Percentiles rank a stretch among this genome's conserved stretches.
phyloP scores from a whole-genome alignment of 2,113 vertebrate genomes.

The Crotophaga sulcirostris region DNA sequence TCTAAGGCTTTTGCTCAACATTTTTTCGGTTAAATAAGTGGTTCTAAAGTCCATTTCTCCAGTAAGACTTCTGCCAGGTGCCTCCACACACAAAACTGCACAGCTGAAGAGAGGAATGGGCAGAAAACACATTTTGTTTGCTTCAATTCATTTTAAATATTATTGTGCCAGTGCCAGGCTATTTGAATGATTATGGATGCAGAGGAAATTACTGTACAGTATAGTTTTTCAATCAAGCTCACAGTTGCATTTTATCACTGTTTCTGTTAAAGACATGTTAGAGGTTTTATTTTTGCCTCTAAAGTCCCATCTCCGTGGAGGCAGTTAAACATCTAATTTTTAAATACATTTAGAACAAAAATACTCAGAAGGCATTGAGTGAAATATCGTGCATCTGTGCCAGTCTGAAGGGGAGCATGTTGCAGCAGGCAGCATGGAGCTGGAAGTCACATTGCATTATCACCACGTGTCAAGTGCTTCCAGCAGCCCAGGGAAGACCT shows the following conservation, averaged over 20 bases:
- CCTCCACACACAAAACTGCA: not conserved
- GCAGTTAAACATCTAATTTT: not conserved
- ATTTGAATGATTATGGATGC: not conserved
- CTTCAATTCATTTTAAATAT: not conserved
- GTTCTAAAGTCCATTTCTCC: not conserved
- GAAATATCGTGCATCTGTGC: not conserved
- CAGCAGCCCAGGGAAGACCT: not conserved
- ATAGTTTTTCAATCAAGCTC: not conserved
- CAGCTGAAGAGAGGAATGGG: not conserved
- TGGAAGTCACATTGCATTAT: not conserved
- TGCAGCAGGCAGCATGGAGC: not conserved
- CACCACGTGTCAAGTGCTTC: not conserved
- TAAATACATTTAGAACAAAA: not conserved
- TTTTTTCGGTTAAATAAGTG: not conserved
- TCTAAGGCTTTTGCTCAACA: accelerated
- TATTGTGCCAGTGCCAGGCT: not conserved
- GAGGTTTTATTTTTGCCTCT: not conserved
- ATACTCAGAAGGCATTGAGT: not conserved
- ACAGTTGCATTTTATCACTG: slow-evolving; percentile 2
- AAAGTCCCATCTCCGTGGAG: not conserved
- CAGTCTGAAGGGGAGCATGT: slow-evolving; percentile 2
- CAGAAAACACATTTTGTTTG: not conserved
- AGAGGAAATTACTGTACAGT: not conserved
- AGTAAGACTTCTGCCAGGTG: not conserved
- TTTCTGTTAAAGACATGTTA: not conserved